phyloP scores from a whole-genome alignment of 2,888 invertebrate genomes.

The Oligia strigilis region DNA sequence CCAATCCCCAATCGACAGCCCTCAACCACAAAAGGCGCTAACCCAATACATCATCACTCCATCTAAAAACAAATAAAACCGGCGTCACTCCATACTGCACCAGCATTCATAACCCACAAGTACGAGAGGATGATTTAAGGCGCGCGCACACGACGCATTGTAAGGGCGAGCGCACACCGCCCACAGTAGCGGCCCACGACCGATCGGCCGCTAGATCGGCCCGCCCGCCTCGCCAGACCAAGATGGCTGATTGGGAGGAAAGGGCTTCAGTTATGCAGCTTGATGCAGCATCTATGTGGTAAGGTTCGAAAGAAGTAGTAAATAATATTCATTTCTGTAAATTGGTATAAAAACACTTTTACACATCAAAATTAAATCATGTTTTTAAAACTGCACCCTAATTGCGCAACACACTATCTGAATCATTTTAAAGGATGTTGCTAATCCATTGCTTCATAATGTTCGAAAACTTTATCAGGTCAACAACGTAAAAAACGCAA shows the following conservation, averaged over 20 bases:
- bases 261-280: constrained; percentile 59
- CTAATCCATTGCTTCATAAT: too few relatives aligned
- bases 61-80: constrained; percentile 52
- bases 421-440: too few relatives aligned
- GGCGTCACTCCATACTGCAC: constrained; percentile 34
- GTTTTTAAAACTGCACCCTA: too few relatives aligned
- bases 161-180: constrained; percentile 81
- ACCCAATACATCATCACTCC: constrained; percentile 43
- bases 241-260: constrained; percentile 65
- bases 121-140: constrained; percentile 77
- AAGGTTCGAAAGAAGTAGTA: background rate
- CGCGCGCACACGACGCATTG: constrained; percentile 79
- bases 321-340: too few relatives aligned
- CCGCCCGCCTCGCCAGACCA: constrained; percentile 82
- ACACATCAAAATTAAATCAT: too few relatives aligned
- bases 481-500: too few relatives aligned
- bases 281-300: too few relatives aligned
- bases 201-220: constrained; percentile 82
- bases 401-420: too few relatives aligned
- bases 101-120: constrained; percentile 64
- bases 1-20: background rate
- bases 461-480: too few relatives aligned
- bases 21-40: constrained; percentile 21
- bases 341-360: too few relatives aligned
- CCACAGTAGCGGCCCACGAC: constrained; percentile 87